phyloP scores from a whole-genome alignment of 2,888 invertebrate species.

The Monopis laevigella region DNA sequence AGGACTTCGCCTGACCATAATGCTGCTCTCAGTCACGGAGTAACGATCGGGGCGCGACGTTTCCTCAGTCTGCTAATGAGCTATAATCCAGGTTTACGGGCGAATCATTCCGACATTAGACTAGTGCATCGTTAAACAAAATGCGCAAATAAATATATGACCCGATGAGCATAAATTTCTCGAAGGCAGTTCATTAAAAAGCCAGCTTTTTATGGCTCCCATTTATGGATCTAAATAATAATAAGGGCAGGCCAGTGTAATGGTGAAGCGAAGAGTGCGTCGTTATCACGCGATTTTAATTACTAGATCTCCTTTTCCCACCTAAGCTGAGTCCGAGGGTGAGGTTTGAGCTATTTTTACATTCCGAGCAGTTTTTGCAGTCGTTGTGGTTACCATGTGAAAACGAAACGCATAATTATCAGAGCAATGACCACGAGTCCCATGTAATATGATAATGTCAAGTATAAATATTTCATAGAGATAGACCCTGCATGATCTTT shows the following conservation, averaged over 20 bases:
- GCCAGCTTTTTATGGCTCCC: conserved; percentile 30
- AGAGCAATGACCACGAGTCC: conserved; percentile 59
- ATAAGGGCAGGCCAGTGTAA: conserved; percentile 23
- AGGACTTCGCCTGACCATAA: too few species aligned
- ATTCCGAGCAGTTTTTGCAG: conserved; percentile 19
- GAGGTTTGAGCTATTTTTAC: conserved; percentile 17
- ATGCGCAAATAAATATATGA: background rate
- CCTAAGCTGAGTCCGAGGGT: conserved; percentile 1
- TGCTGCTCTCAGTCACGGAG: too few species aligned
- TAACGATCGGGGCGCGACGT: too few species aligned
- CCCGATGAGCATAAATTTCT: conserved; percentile 1
- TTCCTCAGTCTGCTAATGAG: too few species aligned
- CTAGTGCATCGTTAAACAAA: background rate
- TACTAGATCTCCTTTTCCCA: conserved; percentile 6
- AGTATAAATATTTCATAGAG: conserved; percentile 59
- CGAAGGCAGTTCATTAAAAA: conserved; percentile 23
- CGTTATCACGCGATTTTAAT: conserved; percentile 28
- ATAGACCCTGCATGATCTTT: conserved; percentile 52
- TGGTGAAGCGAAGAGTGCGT: conserved; percentile 23
- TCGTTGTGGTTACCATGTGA: conserved; percentile 42
- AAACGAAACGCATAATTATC: conserved; percentile 61
- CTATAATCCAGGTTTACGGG: background rate
- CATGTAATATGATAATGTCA: conserved; percentile 65
- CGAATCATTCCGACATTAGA: background rate
- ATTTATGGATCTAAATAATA: conserved; percentile 27